A percentile compares a stretch with the other conserved stretches of the same genome.
Conservation (phyloP, 2,113 vertebrate genomes). For the Ailuropoda melanoleuca region DNA sequence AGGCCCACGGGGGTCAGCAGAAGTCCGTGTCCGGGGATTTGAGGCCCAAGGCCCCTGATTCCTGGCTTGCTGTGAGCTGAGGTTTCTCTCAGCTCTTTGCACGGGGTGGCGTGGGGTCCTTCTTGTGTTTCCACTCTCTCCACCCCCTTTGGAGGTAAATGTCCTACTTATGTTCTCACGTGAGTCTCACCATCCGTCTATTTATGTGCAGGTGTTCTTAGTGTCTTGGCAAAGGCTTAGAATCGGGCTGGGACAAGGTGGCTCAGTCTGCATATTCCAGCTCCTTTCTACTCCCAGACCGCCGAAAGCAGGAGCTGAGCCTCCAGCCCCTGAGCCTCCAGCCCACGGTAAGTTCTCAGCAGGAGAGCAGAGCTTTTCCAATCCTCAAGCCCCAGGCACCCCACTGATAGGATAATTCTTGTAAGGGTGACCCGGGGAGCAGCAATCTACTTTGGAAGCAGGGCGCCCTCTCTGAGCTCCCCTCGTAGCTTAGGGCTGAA, state of each 20-base stretch:
- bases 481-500: background rate
- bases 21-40: background rate
- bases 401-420: background rate
- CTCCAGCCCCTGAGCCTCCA: background rate
- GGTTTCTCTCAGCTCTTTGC: background rate
- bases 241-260: fast-evolving
- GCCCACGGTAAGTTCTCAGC: background rate
- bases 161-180: background rate
- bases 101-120: fast-evolving
- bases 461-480: background rate
- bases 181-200: background rate
- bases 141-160: no score
- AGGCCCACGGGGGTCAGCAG: background rate
- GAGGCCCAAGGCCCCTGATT: background rate
- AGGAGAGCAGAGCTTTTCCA: background rate
- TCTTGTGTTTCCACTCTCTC: background rate
- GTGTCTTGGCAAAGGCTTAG: background rate
- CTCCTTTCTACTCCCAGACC: background rate
- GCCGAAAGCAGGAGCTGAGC: background rate
- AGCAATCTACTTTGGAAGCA: background rate
- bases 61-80: background rate
- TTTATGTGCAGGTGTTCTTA: slow-evolving; percentile 1
- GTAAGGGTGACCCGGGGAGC: background rate
- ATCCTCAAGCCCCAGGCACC: background rate
- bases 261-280: background rate